Evolutionary conservation across 1,140 invertebrate species (phyloP), one percentile per base, ranked within the genome.

Genomic region (Scaptomyza hsui): DNA sequence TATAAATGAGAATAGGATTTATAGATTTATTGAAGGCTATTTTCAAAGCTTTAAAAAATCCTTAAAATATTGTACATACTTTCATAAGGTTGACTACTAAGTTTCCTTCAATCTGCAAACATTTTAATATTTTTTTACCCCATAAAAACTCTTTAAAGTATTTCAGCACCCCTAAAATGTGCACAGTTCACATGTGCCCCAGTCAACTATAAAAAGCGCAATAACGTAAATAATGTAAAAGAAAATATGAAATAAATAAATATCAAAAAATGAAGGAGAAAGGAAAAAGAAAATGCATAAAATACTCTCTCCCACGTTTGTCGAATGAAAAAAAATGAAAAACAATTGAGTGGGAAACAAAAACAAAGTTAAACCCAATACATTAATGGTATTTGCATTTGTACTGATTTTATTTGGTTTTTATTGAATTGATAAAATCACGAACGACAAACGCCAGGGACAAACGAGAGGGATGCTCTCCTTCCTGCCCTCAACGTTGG

Each of bases 371-470:
- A 82, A 89, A 89, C 86, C 85, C 86, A 82, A 89, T 88, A 82
- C 82, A 89, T 90, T 90, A 83, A 88, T 88, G 88, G 82, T 90
- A 90, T 90, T 89, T 90, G 88, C 81, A 90, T 90, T 89, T 89
- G 76, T 89, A 80, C 75, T 78, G 88, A 90, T 90, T 90, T 90
- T 90, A 89, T 90, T 90, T 88, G 74, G 88, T 88, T 90, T 90
- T 90, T 89, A 90, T 90, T 90, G 88, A 90, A 90, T 90, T 90
- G 88, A 90, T 90, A 90, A 90, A 90, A 90, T 90, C 88, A 78
- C 65, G 62, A 56, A 56, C 67, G 67, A 48, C 82, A 61, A 49
- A 57, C 74, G 44, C 35, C 48, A 37, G 45, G 35, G 51, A 47
- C 57, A 71, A 70, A 52, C 62, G 44, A 62, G 63, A 65, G 80